A percentile compares a stretch with the other conserved stretches of the same genome.
Conservation (phyloP, 2,113 vertebrate species). For the Mungos mungo region DNA sequence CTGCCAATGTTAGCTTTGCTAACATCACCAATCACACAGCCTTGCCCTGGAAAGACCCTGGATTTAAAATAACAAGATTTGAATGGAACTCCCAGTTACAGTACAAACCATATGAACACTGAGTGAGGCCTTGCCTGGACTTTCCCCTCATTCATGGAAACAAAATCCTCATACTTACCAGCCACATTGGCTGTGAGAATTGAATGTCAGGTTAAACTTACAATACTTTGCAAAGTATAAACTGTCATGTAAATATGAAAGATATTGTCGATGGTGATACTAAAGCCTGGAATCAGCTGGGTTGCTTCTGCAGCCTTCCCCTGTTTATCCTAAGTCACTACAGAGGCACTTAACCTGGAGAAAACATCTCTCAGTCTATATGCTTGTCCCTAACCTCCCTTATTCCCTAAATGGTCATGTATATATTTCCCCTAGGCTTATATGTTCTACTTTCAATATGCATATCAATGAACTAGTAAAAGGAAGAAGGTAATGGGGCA, state of each 20-base stretch:
- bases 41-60: neutral
- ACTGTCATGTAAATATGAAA: neutral
- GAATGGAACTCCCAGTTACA: neutral
- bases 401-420: neutral
- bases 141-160: neutral
- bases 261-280: neutral
- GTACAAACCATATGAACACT: neutral
- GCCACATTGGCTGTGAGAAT: neutral
- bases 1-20: neutral
- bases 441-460: neutral
- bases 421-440: neutral
- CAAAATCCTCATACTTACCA: neutral
- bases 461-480: neutral
- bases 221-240: neutral
- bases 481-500: neutral
- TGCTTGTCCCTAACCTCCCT: neutral
- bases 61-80: slow-evolving; percentile 12
- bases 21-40: neutral
- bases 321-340: neutral
- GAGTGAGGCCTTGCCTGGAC: neutral
- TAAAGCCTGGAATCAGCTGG: neutral
- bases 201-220: neutral
- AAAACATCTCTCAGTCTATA: neutral
- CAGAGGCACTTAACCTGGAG: neutral
- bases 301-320: neutral